Percentiles rank a stretch among this genome's conserved stretches.
phyloP scores from a whole-genome alignment of 2,797 vertebrate species.

The Anguilla anguilla region DNA sequence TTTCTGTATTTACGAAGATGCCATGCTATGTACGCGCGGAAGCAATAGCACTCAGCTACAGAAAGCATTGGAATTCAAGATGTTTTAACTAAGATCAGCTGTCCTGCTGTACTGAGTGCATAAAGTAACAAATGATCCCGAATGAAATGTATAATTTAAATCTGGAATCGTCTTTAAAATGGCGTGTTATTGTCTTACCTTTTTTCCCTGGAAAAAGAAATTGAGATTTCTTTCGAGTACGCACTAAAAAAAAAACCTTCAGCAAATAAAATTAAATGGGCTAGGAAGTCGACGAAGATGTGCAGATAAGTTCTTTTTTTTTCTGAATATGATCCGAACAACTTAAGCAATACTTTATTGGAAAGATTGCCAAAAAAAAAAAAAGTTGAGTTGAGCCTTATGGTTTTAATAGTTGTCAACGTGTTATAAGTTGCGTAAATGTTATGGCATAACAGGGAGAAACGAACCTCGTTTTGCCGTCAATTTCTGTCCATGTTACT shows the following conservation, averaged over 20 bases:
- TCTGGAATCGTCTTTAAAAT: not conserved
- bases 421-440: not conserved
- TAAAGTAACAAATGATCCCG: not conserved
- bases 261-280: slow-evolving; percentile 2
- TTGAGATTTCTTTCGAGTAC: not conserved
- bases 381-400: not conserved
- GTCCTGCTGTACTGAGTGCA: not conserved
- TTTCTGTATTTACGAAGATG: not conserved
- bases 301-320: not conserved
- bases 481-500: not conserved
- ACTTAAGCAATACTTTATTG: not conserved
- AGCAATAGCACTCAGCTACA: not conserved
- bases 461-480: slow-evolving; percentile 21
- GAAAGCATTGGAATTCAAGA: not conserved
- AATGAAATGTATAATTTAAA: not conserved
- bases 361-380: not conserved
- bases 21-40: not conserved
- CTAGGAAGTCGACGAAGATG: not conserved
- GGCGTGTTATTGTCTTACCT: not conserved
- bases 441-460: not conserved
- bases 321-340: not conserved
- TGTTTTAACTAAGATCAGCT: not conserved
- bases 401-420: not conserved
- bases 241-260: not conserved
- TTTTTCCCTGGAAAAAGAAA: not conserved